Percentiles rank a stretch among this genome's conserved stretches.
Conservation (phyloP, 2,113 vertebrate species). For the Misgurnus mizolepis region DNA sequence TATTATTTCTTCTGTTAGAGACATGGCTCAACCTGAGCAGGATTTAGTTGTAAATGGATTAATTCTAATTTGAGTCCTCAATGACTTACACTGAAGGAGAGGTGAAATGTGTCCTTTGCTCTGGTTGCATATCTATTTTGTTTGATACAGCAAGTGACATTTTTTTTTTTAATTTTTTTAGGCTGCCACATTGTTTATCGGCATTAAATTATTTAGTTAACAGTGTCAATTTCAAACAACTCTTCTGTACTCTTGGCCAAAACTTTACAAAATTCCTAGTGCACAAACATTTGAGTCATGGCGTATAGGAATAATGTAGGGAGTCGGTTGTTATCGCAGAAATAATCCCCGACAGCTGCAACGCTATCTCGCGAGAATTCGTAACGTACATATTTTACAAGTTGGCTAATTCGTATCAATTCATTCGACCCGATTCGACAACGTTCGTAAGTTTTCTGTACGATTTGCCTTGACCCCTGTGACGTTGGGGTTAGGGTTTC, state of each 20-base stretch:
- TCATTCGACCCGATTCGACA: too few species aligned
- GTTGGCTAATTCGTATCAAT: too few species aligned
- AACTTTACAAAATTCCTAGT: constrained; percentile 2
- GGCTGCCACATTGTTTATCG: constrained; percentile 11
- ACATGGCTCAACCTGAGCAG: constrained; percentile 17
- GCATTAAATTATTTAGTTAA: not conserved
- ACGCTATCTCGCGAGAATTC: too few species aligned
- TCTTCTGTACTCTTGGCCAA: not conserved
- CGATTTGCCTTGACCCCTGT: too few species aligned
- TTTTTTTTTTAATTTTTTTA: not conserved
- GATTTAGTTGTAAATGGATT: constrained; percentile 39
- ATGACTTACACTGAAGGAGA: constrained; percentile 15
- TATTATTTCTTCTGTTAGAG: not conserved
- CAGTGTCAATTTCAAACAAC: not conserved
- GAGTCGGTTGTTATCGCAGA: too few species aligned
- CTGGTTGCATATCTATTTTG: not conserved
- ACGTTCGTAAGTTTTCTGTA: too few species aligned
- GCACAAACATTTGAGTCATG: constrained; percentile 63
- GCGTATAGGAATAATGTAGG: constrained; percentile 7
- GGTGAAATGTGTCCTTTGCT: constrained; percentile 1
- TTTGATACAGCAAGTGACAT: not conserved
- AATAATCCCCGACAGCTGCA: too few species aligned
- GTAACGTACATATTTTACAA: too few species aligned
- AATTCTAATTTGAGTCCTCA: constrained; percentile 29
- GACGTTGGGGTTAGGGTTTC: too few species aligned